Percentiles rank a stretch among this genome's conserved stretches.
These are phyloP conservation scores for Rhabdornis inornatus DNA, from an alignment of 2,113 vertebrate species.

Conservation along the genomic window DNA sequence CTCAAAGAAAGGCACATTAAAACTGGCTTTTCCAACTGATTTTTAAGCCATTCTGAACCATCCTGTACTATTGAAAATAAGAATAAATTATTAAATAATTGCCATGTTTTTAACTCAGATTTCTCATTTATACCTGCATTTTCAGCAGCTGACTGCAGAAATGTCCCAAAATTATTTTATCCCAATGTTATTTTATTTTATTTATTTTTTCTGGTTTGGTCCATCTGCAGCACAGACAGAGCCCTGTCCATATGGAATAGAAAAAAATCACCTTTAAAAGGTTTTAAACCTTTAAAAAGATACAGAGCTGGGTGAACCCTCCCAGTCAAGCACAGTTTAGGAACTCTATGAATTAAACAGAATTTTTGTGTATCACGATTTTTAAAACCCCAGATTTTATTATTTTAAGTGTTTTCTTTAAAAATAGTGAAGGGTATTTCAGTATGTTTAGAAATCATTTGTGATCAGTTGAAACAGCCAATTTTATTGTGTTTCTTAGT, in stretches of 20 bases:
- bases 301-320: not conserved
- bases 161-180: not conserved
- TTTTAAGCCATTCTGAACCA: not conserved
- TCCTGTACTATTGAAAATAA: not conserved
- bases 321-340: not conserved
- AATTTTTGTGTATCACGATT: not conserved
- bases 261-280: not conserved
- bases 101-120: not conserved
- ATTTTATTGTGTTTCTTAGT: not conserved
- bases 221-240: not conserved
- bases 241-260: not conserved
- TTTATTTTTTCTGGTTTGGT: not conserved
- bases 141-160: not conserved
- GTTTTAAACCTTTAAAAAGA: not conserved
- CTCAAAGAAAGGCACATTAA: not conserved
- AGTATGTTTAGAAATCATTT: not conserved
- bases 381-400: accelerated
- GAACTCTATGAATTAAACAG: not conserved
- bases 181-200: not conserved
- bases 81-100: not conserved
- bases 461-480: not conserved
- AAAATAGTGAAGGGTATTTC: not conserved
- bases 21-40: not conserved
- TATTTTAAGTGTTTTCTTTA: not conserved
- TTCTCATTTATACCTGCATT: not conserved